These are phyloP conservation scores for Hippoglossus stenolepis DNA, from an alignment of 2,113 vertebrate genomes.

Conservation along the genomic window DNA sequence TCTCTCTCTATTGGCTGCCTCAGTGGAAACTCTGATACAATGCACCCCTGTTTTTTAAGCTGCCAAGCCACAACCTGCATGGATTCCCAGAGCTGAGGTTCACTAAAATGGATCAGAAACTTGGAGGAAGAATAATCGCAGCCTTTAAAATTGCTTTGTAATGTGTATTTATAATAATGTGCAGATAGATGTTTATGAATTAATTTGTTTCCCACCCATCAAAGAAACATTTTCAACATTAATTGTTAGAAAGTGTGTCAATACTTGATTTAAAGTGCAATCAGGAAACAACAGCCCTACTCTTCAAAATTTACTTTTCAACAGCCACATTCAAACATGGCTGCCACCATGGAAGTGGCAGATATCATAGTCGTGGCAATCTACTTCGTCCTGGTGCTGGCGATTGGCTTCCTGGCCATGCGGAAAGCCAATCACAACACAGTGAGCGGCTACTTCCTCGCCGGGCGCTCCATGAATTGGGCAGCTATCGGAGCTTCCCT, in stretches of 20 bases:
- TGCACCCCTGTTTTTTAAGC: neutral
- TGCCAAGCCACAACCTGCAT: neutral
- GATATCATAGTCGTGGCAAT: slow-evolving; percentile 92
- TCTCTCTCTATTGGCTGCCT: neutral
- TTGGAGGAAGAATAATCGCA: neutral
- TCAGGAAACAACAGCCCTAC: neutral
- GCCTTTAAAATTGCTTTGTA: neutral
- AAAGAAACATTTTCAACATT: neutral
- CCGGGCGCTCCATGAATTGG: slow-evolving; percentile 97
- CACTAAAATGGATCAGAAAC: neutral
- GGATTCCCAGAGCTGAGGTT: neutral
- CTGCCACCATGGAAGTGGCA: slow-evolving; percentile 85
- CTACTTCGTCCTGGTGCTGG: slow-evolving; percentile 93
- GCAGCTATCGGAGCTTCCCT: slow-evolving; percentile 92
- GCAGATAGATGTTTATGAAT: neutral
- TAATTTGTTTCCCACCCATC: neutral
- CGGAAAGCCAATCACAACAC: slow-evolving; percentile 93
- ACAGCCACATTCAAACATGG: slow-evolving; percentile 24
- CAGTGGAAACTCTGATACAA: neutral
- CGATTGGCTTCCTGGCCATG: slow-evolving; percentile 93
- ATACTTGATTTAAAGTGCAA: neutral
- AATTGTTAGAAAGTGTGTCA: neutral
- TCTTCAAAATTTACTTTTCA: neutral
- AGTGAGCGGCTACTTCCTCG: slow-evolving; percentile 96
- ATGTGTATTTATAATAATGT: neutral